phyloP scores from a whole-genome alignment of 2,113 vertebrate genomes.

The Epinephelus moara region DNA sequence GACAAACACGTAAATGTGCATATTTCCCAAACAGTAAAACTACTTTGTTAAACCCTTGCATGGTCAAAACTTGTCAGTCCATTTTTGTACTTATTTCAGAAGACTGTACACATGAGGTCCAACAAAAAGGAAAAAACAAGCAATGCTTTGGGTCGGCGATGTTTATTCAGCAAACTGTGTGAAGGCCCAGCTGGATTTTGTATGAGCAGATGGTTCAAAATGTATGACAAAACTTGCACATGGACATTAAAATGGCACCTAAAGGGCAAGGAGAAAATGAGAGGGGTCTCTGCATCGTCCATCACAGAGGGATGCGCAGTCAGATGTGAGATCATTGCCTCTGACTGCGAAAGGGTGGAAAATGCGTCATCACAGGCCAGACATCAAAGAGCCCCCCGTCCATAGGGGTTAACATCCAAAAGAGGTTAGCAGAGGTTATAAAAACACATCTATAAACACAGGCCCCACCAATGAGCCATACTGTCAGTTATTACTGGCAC shows the following conservation, averaged over 20 bases:
- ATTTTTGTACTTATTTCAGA: background rate
- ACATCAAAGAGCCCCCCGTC: slow-evolving; percentile 71
- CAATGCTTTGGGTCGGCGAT: background rate
- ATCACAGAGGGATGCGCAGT: slow-evolving; percentile 55
- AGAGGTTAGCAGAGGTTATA: slow-evolving; percentile 68
- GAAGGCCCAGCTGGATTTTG: background rate
- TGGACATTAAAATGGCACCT: background rate
- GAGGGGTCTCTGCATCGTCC: slow-evolving; percentile 3
- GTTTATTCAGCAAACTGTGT: background rate
- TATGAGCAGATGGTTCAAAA: background rate
- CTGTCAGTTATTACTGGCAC: slow-evolving; percentile 68
- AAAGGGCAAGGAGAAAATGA: background rate
- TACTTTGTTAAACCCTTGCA: background rate
- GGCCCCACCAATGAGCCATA: slow-evolving; percentile 52
- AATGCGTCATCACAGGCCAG: slow-evolving; percentile 66
- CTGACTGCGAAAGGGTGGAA: slow-evolving; percentile 63
- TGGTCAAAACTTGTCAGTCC: background rate
- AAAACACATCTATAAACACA: slow-evolving; percentile 75
- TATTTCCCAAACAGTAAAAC: background rate
- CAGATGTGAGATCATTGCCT: slow-evolving; percentile 71
- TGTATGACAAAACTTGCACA: background rate
- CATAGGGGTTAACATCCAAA: slow-evolving; percentile 67
- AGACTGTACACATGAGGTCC: background rate
- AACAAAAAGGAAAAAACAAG: background rate
- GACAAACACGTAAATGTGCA: background rate